phyloP scores from a whole-genome alignment of 2,113 vertebrate species.

The Xyrauchen texanus region DNA sequence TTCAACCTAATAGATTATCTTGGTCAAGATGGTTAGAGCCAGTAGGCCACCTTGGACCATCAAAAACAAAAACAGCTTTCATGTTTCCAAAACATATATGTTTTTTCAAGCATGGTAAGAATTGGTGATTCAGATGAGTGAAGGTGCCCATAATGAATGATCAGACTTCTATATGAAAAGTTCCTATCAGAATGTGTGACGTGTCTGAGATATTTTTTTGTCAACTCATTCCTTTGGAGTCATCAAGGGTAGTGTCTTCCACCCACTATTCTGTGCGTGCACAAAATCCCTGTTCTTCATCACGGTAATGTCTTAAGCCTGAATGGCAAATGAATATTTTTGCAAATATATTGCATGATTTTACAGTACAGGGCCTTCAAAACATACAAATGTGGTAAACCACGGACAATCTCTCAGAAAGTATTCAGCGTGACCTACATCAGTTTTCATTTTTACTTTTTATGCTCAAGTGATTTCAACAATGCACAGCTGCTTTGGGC shows the following conservation, averaged over 20 bases:
- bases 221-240: constrained; percentile 39
- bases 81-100: too few relatives aligned
- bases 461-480: constrained; percentile 57
- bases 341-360: constrained; percentile 77
- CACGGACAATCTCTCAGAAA: constrained; percentile 56
- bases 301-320: constrained; percentile 67
- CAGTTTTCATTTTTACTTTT: constrained; percentile 62
- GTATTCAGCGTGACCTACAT: constrained; percentile 53
- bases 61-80: too few relatives aligned
- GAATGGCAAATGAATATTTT: constrained; percentile 72
- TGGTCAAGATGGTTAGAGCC: too few relatives aligned
- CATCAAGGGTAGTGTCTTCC: constrained; percentile 54
- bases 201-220: constrained; percentile 59
- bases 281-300: constrained; percentile 66
- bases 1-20: too few relatives aligned
- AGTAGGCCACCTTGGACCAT: too few relatives aligned
- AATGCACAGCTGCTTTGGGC: constrained; percentile 35
- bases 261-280: constrained; percentile 62
- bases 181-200: constrained; percentile 33
- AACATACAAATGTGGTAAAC: constrained; percentile 56
- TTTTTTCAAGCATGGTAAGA: too few relatives aligned
- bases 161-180: background rate
- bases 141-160: constrained; percentile 5
- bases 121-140: background rate
- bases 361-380: constrained; percentile 68